Conservation (phyloP, 2,797 vertebrate genomes). For the Onychomys arenicola region DNA sequence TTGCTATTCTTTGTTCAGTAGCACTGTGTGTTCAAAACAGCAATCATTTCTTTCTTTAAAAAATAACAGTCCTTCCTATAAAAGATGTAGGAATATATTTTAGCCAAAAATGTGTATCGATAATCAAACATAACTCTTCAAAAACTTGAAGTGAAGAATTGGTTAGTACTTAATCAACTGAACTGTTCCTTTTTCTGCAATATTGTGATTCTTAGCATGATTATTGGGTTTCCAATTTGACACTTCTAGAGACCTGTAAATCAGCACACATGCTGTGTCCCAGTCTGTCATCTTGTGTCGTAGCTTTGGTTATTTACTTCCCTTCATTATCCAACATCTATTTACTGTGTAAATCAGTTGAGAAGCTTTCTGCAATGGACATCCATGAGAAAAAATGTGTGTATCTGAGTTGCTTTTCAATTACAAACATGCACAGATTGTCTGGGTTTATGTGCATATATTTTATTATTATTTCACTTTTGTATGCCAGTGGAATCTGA, state of each 20-base stretch:
- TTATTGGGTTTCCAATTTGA: slow-evolving; percentile 73
- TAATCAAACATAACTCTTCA: slow-evolving; percentile 74
- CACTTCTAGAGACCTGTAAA: slow-evolving; percentile 71
- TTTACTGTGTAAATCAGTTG: slow-evolving; percentile 64
- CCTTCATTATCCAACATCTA: slow-evolving; percentile 71
- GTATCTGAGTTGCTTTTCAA: slow-evolving; percentile 70
- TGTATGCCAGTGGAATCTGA: slow-evolving; percentile 69
- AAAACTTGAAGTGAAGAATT: slow-evolving; percentile 73
- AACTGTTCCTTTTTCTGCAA: slow-evolving; percentile 73
- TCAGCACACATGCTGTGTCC: slow-evolving; percentile 72
- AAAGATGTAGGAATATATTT: slow-evolving; percentile 62
- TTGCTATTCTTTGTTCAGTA: slow-evolving; percentile 57
- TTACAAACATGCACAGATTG: slow-evolving; percentile 74
- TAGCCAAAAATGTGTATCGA: slow-evolving; percentile 40
- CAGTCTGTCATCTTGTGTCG: slow-evolving; percentile 56
- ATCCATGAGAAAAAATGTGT: slow-evolving; percentile 39
- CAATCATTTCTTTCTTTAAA: slow-evolving; percentile 50
- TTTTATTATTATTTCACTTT: slow-evolving; percentile 81
- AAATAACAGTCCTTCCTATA: slow-evolving; percentile 42
- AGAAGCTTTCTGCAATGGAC: slow-evolving; percentile 51
- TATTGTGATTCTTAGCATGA: slow-evolving; percentile 66
- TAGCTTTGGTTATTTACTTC: slow-evolving; percentile 73
- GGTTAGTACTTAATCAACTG: slow-evolving; percentile 71
- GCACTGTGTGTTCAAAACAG: slow-evolving; percentile 39
- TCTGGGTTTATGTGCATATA: slow-evolving; percentile 75